phyloP scores from a whole-genome alignment of 2,797 vertebrate genomes.

The Takifugu rubripes region DNA sequence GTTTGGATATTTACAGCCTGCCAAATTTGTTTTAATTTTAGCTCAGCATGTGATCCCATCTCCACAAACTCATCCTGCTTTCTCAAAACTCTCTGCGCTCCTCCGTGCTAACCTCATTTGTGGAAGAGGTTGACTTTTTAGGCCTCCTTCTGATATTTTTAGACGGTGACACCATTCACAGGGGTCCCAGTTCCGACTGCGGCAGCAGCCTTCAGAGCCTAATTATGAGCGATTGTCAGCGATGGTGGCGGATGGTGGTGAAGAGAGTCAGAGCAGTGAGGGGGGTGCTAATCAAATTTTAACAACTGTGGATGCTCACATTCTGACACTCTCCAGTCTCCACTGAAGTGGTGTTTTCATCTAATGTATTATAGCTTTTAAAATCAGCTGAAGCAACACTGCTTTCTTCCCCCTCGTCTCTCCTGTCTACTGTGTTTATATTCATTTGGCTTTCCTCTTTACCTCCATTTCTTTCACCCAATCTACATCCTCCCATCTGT shows the following conservation, averaged over 20 bases:
- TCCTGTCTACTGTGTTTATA: background rate
- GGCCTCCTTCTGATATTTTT: constrained; percentile 29
- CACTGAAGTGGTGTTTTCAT: too few species aligned
- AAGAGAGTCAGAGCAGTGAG: too few species aligned
- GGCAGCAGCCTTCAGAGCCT: too few species aligned
- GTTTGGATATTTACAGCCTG: too few species aligned
- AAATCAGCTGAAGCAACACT: constrained; percentile 4
- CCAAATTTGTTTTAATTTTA: background rate
- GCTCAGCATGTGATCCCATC: too few species aligned
- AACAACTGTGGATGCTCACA: too few species aligned
- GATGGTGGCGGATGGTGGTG: too few species aligned
- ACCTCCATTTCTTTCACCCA: constrained; percentile 9
- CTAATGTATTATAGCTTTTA: too few species aligned
- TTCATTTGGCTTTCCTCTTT: constrained; percentile 8
- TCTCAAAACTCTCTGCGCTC: background rate
- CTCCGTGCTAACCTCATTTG: constrained; percentile 21
- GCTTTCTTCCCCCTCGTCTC: constrained; percentile 2
- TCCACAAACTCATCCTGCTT: background rate
- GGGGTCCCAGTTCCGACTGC: too few species aligned
- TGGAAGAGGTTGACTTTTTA: constrained; percentile 1
- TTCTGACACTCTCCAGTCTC: too few species aligned
- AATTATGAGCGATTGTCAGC: too few species aligned
- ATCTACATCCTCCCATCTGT: constrained; percentile 43
- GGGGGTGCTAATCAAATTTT: too few species aligned
- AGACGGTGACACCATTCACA: constrained; percentile 5